A percentile compares a stretch with the other conserved stretches of the same genome.
Conservation (phyloP, 2,888 invertebrate genomes). For the Cepaea hortensis region DNA sequence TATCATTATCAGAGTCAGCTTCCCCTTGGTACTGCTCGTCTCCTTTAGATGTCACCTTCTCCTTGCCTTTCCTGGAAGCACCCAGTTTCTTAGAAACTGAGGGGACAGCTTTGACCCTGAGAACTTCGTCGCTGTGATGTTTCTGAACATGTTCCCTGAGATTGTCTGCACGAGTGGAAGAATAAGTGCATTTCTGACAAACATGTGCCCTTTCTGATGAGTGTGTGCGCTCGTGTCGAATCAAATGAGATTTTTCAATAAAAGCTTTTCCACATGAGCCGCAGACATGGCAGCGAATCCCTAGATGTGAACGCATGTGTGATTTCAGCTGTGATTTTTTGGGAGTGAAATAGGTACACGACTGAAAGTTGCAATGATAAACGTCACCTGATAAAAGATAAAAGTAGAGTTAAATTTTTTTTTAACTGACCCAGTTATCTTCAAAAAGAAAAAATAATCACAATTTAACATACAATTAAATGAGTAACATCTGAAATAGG, state of each 20-base stretch:
- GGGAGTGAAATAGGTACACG: slow-evolving; percentile 82
- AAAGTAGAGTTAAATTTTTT: too few species aligned
- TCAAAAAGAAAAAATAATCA: too few species aligned
- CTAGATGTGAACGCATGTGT: slow-evolving; percentile 81
- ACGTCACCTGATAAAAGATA: slow-evolving; percentile 78
- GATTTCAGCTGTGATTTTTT: slow-evolving; percentile 82
- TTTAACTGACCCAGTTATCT: too few species aligned
- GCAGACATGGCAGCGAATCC: slow-evolving; percentile 79
- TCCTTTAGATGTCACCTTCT: not conserved
- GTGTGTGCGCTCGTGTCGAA: slow-evolving; percentile 83
- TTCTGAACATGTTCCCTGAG: slow-evolving; percentile 80
- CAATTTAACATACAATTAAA: too few species aligned
- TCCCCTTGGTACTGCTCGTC: not conserved
- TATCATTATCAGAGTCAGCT: not conserved
- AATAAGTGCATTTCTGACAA: slow-evolving; percentile 82
- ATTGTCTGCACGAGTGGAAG: slow-evolving; percentile 82
- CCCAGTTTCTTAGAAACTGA: slow-evolving; percentile 8
- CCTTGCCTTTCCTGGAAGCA: not conserved
- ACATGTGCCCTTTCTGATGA: slow-evolving; percentile 82
- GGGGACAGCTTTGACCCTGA: not conserved
- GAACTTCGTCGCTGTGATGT: slow-evolving; percentile 75
- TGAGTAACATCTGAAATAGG: too few species aligned
- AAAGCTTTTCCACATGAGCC: slow-evolving; percentile 81
- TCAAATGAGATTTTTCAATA: slow-evolving; percentile 83
- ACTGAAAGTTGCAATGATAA: slow-evolving; percentile 81